Conservation (phyloP, 2,797 vertebrate genomes). For the Alosa sapidissima region DNA sequence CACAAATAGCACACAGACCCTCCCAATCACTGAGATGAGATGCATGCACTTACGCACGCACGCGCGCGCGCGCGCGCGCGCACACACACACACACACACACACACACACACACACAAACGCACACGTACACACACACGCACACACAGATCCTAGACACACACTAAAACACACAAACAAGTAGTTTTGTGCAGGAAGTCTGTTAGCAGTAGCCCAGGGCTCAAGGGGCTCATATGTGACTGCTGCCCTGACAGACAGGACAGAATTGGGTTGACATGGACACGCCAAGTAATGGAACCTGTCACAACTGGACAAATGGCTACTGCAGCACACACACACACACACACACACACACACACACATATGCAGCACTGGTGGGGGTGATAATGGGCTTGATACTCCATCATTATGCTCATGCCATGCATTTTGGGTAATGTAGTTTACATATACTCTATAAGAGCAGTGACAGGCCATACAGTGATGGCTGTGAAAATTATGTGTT, state of each 20-base stretch:
- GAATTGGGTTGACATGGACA: slow-evolving; percentile 17
- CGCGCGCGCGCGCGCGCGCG: neutral
- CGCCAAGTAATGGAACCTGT: neutral
- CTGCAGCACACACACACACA: neutral
- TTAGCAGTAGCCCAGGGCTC: neutral
- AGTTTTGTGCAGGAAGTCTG: neutral
- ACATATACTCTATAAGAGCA: neutral
- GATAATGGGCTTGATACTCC: neutral
- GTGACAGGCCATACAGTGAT: neutral
- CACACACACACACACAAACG: neutral
- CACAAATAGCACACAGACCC: neutral
- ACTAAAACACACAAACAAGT: neutral
- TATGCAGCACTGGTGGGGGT: neutral
- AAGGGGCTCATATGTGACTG: neutral
- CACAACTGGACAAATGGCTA: slow-evolving; percentile 15
- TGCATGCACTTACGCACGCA: neutral
- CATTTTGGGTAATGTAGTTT: slow-evolving; percentile 10
- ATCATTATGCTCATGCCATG: neutral
- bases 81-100: neutral
- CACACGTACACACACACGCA: neutral
- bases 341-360: slow-evolving; percentile 4
- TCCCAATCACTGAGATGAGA: neutral
- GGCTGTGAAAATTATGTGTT: neutral
- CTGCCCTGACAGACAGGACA: neutral
- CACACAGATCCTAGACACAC: neutral